Percentiles rank a stretch among this genome's conserved stretches.
These are phyloP conservation scores for Zele albiditarsus DNA, from an alignment of 2,888 invertebrate species.

Conservation along the genomic window DNA sequence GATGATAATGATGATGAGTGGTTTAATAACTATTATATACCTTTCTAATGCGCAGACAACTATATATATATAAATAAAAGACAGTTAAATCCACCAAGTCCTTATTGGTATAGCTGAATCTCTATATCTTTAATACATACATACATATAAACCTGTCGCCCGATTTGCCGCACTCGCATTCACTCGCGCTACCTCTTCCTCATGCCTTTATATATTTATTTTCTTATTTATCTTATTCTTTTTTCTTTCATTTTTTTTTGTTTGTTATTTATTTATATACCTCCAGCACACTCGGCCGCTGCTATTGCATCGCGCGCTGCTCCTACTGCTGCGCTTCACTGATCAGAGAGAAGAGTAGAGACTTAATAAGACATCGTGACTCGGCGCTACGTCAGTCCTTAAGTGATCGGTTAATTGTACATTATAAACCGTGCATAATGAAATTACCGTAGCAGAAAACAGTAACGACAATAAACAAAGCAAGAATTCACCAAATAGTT, in stretches of 20 bases:
- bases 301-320: slow-evolving; percentile 32
- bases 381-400: slow-evolving; percentile 70
- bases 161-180: not conserved
- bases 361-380: slow-evolving; percentile 73
- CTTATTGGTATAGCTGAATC: not conserved
- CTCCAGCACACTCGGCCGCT: slow-evolving; percentile 43
- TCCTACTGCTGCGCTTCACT: slow-evolving; percentile 44
- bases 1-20: not conserved
- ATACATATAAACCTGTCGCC: not conserved
- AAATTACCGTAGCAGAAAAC: slow-evolving; percentile 59
- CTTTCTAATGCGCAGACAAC: not conserved
- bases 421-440: slow-evolving; percentile 71
- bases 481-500: slow-evolving; percentile 1
- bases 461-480: not conserved
- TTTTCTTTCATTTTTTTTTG: slow-evolving; percentile 25
- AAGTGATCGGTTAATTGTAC: slow-evolving; percentile 73
- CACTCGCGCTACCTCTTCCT: not conserved
- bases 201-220: not conserved
- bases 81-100: not conserved
- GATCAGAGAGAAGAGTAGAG: slow-evolving; percentile 57
- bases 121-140: not conserved
- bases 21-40: slow-evolving; percentile 9
- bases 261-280: slow-evolving; percentile 23
- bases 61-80: not conserved
- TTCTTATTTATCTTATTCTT: not conserved